A percentile compares a stretch with the other conserved stretches of the same genome.
Conservation (phyloP, 2,797 vertebrate genomes). For the Tachyglossus aculeatus region DNA sequence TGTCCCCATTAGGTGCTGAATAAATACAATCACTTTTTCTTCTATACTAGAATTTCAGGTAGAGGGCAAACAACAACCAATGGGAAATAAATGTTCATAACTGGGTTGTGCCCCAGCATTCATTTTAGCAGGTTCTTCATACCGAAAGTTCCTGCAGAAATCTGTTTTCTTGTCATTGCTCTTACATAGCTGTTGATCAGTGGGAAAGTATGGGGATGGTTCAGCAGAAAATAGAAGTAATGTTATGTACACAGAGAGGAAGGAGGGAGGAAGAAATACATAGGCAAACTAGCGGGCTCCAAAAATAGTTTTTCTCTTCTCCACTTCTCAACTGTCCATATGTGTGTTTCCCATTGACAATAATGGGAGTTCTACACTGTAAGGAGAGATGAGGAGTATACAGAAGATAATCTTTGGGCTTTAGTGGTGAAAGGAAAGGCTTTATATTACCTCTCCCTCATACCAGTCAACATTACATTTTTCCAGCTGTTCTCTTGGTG, state of each 20-base stretch:
- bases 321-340: not conserved
- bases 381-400: not conserved
- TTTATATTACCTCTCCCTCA: not conserved
- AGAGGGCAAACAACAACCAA: too few species aligned
- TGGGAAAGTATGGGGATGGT: not conserved
- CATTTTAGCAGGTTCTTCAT: too few species aligned
- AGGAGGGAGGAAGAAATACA: not conserved
- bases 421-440: not conserved
- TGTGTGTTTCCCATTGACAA: not conserved
- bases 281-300: not conserved
- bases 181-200: not conserved
- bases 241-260: not conserved
- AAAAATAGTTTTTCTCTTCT: not conserved
- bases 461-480: not conserved
- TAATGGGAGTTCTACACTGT: not conserved
- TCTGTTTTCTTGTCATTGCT: not conserved
- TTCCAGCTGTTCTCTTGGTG: not conserved
- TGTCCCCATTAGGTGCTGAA: too few species aligned
- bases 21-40: too few species aligned
- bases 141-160: not conserved
- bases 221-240: not conserved
- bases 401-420: constrained; percentile 4
- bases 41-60: too few species aligned
- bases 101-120: too few species aligned
- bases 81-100: too few species aligned